Evolutionary conservation across 2,113 vertebrate genomes (phyloP), one percentile per base, ranked within the genome.

Genomic region (Sporophila hypoxantha): DNA sequence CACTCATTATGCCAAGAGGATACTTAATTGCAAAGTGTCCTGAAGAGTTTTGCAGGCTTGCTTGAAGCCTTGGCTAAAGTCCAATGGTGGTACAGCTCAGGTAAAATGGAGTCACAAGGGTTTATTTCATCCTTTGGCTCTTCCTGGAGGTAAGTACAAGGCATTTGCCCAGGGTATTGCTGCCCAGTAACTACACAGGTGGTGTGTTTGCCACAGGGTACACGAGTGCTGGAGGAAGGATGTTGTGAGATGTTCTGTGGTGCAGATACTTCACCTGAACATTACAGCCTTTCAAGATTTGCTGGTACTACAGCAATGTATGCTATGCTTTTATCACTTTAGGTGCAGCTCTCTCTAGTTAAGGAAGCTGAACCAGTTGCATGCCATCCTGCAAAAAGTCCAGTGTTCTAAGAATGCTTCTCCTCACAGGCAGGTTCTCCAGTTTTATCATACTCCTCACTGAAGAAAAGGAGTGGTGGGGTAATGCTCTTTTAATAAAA

Each of bases 91-190:
- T 68, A 12, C 30, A 78, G n/a, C 21, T 62, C 42, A 52, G 50
- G 29, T 81, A 17, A 78, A 89, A 49, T 2, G 15, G 17, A 37
- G 9, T 57, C 71, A 10, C 18, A 50, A 26, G 17, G 30, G 59
- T 65, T 60, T 85, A 11, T 85, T 80, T 65, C 5, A 34, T 82
- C 17, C 23, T 89, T 81, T 46, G 57, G 65, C 82, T 92, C 49
- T 57, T 93, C 69, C 62, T 85, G 73, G 41, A 85, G 87, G 93
- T 95, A 89, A 85, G 82, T 87, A 44, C 14, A 17, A 17, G 32
- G 37, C 12, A 30, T 65, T 68, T 87, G 27, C 41, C 66, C 41
- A 50, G 41, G 14, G 4, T 76, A 3, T 26, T 69, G 17, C 42
- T 12, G 34, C 27, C 29, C 25, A 30, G 0, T 73, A 64, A 14